phyloP scores from a whole-genome alignment of 2,113 vertebrate genomes.

The Clarias batrachus region DNA sequence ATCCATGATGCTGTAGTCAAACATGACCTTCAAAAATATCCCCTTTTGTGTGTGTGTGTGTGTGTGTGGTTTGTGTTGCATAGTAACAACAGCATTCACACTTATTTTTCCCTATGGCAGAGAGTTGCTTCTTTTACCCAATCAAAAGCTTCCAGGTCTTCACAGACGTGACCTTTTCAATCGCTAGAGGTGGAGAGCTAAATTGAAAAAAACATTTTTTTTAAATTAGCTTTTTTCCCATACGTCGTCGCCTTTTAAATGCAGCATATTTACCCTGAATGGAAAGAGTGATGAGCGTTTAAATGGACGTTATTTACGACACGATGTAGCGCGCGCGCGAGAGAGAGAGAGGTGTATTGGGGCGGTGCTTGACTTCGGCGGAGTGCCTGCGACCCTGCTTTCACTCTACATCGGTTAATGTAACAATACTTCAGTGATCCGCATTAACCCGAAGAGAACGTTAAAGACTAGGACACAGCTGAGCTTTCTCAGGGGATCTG shows the following conservation, averaged over 20 bases:
- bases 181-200: neutral
- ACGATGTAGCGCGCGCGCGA: too few relatives aligned
- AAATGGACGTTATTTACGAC: neutral
- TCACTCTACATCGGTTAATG: constrained; percentile 44
- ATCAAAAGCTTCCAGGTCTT: constrained; percentile 14
- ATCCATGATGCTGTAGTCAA: constrained; percentile 17
- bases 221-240: neutral
- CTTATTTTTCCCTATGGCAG: neutral
- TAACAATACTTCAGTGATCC: constrained; percentile 51
- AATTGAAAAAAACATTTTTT: neutral
- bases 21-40: constrained; percentile 33
- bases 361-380: neutral
- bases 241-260: neutral
- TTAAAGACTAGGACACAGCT: constrained; percentile 50
- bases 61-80: constrained; percentile 13
- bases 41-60: neutral
- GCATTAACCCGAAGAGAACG: constrained; percentile 46
- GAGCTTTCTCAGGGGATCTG: constrained; percentile 43
- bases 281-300: neutral
- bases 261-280: neutral
- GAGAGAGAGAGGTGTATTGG: neutral
- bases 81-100: constrained; percentile 38
- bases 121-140: constrained; percentile 10
- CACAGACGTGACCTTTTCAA: constrained; percentile 20
- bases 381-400: neutral